Conservation (phyloP, 2,888 invertebrate species). For the Drosophila tanythrix region DNA sequence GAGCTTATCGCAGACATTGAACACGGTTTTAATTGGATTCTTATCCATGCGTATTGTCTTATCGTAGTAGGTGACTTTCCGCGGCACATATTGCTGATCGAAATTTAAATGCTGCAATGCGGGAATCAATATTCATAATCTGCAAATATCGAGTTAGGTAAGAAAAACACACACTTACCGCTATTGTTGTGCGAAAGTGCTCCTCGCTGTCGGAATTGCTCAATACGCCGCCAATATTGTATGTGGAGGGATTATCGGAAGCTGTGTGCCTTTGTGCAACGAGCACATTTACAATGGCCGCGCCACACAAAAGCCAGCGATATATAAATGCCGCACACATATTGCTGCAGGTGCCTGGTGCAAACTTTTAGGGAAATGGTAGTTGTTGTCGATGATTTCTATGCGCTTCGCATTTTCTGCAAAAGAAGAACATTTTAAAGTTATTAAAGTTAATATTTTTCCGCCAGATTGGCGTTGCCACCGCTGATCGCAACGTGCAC, state of each 20-base stretch:
- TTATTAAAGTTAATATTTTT: constrained; percentile 13
- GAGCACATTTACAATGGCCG: constrained; percentile 54
- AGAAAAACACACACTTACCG: constrained; percentile 86
- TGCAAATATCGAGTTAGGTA: constrained; percentile 50
- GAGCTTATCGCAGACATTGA: constrained; percentile 96
- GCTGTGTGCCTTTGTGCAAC: constrained; percentile 74
- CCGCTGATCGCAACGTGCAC: constrained; percentile 10
- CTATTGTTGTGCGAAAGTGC: constrained; percentile 93
- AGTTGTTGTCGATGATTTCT: constrained; percentile 38
- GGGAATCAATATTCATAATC: neutral
- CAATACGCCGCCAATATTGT: constrained; percentile 96
- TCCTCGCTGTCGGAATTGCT: constrained; percentile 92
- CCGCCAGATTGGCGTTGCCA: constrained; percentile 17
- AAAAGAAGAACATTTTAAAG: constrained; percentile 19
- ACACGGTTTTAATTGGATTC: constrained; percentile 97
- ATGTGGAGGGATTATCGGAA: constrained; percentile 88
- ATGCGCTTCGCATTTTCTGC: constrained; percentile 60
- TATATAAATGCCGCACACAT: constrained; percentile 63
- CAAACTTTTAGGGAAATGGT: constrained; percentile 45
- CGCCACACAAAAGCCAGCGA: constrained; percentile 64
- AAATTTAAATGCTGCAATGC: constrained; percentile 92
- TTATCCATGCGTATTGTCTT: constrained; percentile 96
- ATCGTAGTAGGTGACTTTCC: constrained; percentile 94
- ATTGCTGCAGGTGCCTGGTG: constrained; percentile 40
- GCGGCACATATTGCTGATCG: constrained; percentile 92